These are phyloP conservation scores for Uloborus plumipes DNA, from an alignment of 2,888 invertebrate genomes.

Conservation along the genomic window DNA sequence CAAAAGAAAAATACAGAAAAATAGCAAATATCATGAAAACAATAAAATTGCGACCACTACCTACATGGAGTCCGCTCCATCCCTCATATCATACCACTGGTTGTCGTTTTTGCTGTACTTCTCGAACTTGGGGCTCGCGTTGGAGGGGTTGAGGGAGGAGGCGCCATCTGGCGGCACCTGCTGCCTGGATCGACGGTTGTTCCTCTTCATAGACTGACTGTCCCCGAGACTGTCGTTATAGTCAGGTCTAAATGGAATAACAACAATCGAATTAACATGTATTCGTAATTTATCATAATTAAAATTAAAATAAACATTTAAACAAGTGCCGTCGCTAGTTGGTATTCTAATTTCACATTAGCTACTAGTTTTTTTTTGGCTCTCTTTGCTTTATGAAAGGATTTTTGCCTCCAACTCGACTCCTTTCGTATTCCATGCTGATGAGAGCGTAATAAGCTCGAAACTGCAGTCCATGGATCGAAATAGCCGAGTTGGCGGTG, in stretches of 20 bases:
- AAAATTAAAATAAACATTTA: too few species aligned
- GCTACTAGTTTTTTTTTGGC: too few species aligned
- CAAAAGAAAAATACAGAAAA: too few species aligned
- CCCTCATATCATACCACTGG: conserved; percentile 64
- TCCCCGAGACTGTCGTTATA: conserved; percentile 58
- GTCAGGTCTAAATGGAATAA: conserved; percentile 35
- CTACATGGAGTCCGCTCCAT: conserved; percentile 65
- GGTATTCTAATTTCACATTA: too few species aligned
- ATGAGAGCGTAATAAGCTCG: too few species aligned
- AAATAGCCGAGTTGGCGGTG: too few species aligned
- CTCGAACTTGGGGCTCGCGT: conserved; percentile 66
- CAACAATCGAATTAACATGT: not conserved
- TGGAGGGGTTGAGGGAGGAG: conserved; percentile 66
- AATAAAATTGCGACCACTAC: conserved; percentile 40
- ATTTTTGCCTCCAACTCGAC: too few species aligned
- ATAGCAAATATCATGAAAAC: not conserved
- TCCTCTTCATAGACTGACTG: conserved; percentile 55
- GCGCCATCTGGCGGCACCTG: conserved; percentile 67
- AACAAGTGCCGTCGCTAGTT: too few species aligned
- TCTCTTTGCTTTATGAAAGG: too few species aligned
- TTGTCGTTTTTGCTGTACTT: conserved; percentile 63
- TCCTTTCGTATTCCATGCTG: too few species aligned
- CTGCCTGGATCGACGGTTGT: conserved; percentile 63
- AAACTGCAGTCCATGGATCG: too few species aligned
- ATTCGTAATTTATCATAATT: too few species aligned